Percentiles rank a stretch among this genome's conserved stretches.
Conservation (phyloP, 2,113 vertebrate species). For the Erpornis zantholeuca region DNA sequence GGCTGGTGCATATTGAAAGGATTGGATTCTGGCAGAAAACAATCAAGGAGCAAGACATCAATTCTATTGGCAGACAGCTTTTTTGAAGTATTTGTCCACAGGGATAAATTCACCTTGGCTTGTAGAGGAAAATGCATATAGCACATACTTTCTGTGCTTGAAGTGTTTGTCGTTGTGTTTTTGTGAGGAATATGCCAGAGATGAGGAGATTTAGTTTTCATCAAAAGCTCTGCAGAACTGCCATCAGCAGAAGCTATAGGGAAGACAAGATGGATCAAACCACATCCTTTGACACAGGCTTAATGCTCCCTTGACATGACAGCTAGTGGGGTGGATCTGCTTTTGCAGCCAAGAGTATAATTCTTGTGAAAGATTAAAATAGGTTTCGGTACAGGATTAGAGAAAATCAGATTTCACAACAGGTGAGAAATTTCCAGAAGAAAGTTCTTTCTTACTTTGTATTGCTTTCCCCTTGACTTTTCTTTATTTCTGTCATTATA, state of each 20-base stretch:
- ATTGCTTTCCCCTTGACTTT: neutral
- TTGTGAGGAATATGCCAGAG: neutral
- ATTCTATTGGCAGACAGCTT: neutral
- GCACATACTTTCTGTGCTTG: neutral
- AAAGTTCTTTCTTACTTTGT: neutral
- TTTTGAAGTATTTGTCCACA: neutral
- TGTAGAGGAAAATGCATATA: neutral
- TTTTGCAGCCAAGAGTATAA: conserved; percentile 1
- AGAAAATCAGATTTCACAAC: neutral
- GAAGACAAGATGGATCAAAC: neutral
- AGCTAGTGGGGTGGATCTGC: neutral
- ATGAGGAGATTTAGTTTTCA: neutral
- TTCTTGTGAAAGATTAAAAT: conserved; percentile 5
- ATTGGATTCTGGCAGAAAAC: conserved; percentile 9
- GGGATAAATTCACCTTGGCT: neutral
- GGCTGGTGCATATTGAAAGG: neutral
- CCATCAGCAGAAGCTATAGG: neutral
- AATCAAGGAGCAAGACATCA: neutral
- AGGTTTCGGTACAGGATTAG: neutral
- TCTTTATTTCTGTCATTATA: neutral
- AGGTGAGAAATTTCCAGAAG: neutral
- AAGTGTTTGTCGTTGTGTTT: neutral
- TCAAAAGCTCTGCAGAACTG: neutral
- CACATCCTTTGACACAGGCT: neutral
- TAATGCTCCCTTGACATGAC: neutral